Percentiles rank a stretch among this genome's conserved stretches.
These are phyloP conservation scores for Pipistrellus pipistrellus DNA, from an alignment of 2,797 vertebrate species.

Conservation along the genomic window DNA sequence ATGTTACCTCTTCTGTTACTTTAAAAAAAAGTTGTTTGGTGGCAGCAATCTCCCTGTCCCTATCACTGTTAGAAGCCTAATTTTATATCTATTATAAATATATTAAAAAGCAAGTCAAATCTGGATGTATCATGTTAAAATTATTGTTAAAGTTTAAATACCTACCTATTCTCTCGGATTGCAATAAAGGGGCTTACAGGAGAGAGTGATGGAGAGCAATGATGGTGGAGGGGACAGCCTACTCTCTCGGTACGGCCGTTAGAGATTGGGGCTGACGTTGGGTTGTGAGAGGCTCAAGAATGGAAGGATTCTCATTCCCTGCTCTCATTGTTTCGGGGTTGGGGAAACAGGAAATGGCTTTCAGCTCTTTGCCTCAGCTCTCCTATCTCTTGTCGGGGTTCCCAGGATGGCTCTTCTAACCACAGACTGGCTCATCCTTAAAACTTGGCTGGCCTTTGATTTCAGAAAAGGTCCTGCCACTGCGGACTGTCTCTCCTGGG, in stretches of 20 bases:
- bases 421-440: constrained; percentile 29
- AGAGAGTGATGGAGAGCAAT: constrained; percentile 46
- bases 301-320: neutral
- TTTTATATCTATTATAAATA: constrained; percentile 90
- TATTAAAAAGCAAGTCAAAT: constrained; percentile 86
- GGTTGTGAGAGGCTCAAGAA: constrained; percentile 9
- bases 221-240: neutral
- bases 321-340: neutral
- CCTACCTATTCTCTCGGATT: constrained; percentile 88
- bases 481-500: neutral
- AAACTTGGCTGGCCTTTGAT: constrained; percentile 30
- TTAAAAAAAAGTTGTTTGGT: constrained; percentile 66
- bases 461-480: constrained; percentile 31
- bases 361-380: constrained; percentile 37
- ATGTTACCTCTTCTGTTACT: constrained; percentile 79
- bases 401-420: constrained; percentile 3
- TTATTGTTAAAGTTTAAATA: constrained; percentile 88
- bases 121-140: constrained; percentile 87
- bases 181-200: constrained; percentile 86
- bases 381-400: constrained; percentile 44
- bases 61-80: constrained; percentile 88
- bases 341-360: constrained; percentile 33
- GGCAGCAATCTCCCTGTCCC: constrained; percentile 76
- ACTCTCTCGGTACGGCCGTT: neutral
- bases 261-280: neutral